Evolutionary conservation across 2,888 invertebrate species (phyloP), one percentile per base, ranked within the genome.

Genomic region (Drosophila antonietae): DNA sequence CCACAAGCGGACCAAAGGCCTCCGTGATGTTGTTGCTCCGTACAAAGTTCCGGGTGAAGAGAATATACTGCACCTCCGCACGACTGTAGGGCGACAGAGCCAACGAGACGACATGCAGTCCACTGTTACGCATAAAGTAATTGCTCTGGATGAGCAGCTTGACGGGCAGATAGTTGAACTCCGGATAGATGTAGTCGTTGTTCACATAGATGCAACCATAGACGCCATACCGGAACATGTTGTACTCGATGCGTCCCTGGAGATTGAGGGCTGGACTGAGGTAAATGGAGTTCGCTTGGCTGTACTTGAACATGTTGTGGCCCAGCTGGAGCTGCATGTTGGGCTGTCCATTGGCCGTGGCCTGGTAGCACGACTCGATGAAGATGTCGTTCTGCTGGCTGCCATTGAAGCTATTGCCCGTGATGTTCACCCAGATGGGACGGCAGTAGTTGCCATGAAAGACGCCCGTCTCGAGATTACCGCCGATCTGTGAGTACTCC

Each of bases 381-480:
- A 97, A 96, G 35, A 99, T 93, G 1, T 97, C 97, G 70, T 96
- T 96, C 85, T 95, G 95, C 35, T 94, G 91, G 82, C 97, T 97
- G 53, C 95, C 95, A 81, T 96, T 96, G 91, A 99, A 98, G 92
- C 94, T 95, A 91, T 97, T 98, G n/a, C 97, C 97, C 1, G 97
- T 98, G n/a, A 98, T 95, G 92, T 99, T 99, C 1, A 98, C 95
- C 93, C 96, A 95, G 51, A 96, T 95, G 83, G 95, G 94, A 7
- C 96, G 96, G 89, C 99, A 99, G 90, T 96, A 98, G 92, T 99
- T 99, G 3, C 99, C 98, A 78, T 99, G 96, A 58, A 98, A 93
- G 49, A 99, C 95, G 0, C 98, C 99, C 39, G 96, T 95, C 90
- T 98, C 97, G 9, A 96, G 93, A 92, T 99, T 99, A 75, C 96